Base-by-base conservation (phyloP, 2,888 invertebrate genomes). In the Villa cingulata region DNA sequence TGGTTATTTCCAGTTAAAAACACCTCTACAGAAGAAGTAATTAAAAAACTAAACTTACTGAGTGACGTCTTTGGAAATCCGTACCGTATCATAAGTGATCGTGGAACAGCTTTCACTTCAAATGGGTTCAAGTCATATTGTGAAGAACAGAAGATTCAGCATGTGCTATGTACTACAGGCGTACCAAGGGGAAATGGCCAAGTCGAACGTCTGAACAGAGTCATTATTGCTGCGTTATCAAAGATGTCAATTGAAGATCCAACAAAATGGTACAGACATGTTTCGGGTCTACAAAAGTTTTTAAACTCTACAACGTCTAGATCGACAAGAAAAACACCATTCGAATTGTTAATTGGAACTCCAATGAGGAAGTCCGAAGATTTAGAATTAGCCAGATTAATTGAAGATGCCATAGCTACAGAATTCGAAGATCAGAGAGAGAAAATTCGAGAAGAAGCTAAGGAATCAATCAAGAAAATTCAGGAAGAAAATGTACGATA, bases 181-280 rank as follows among this genome's bases (percentile, higher is more conserved):
- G 49, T 65, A 7, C 62, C 66, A 15, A 41, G 63, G 38, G 59
- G 60, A 18, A 65, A 67, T 49, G 64, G 64, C 1, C 64, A 66
- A 48, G 60, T 60, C 1, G 61, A 65, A 43, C 52, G 61, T 9
- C 49, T 62, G 3, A 62, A 66, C 48, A 48, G 56, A 9, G 59
- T 52, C 3, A 57, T 65, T 5, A 32, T 38, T 15, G 15, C 61
- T 1, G 46, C 63, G 5, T 37, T 65, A 9, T 57, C 63, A 1
- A 65, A 65, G 43, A 34, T 66, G 10, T 55, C 59, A 16, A 47
- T 59, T 2, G 57, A 58, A 15, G 56, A 62, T n/a, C 60, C 60
- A 1, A 48, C 50, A 36, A 36, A 46, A 5, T 46, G 32, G 36
- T 46, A 32, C 17, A 41, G 19, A 14, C 4, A 17, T 37, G 20